These are phyloP conservation scores for cat (Felis catus) DNA, from an alignment of 2,113 vertebrate genomes.

Conservation along the genomic window DNA sequence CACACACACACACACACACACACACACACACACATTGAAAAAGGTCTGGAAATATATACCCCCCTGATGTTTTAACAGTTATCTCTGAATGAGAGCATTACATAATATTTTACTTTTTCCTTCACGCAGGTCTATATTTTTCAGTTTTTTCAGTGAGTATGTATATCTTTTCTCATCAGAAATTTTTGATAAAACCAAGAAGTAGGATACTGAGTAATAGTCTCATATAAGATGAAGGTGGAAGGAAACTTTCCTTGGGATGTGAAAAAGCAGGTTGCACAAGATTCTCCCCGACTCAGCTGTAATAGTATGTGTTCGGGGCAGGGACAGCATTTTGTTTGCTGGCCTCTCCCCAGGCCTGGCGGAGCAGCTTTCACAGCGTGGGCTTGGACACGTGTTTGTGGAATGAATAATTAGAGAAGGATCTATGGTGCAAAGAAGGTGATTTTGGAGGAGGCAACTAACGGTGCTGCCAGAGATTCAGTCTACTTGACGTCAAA, in stretches of 20 bases:
- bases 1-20: background rate
- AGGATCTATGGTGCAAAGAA: background rate
- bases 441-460: background rate
- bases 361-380: background rate
- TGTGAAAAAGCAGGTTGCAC: background rate
- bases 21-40: background rate
- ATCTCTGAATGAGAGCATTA: background rate
- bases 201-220: background rate
- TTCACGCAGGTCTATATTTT: background rate
- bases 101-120: background rate
- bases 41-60: background rate
- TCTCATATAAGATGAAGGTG: background rate
- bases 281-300: background rate
- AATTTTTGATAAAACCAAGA: background rate
- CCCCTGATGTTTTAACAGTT: background rate
- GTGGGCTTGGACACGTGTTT: background rate
- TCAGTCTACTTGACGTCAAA: background rate
- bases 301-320: fast-evolving
- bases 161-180: background rate
- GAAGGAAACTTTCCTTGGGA: background rate
- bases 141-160: background rate
- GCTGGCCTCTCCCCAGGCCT: background rate
- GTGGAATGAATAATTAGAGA: background rate
- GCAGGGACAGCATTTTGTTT: too few relatives aligned
- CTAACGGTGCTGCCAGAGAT: background rate